Percentiles rank a stretch among this genome's conserved stretches.
phyloP scores from a whole-genome alignment of 2,888 invertebrate species.

The Drosophila longiperda region DNA sequence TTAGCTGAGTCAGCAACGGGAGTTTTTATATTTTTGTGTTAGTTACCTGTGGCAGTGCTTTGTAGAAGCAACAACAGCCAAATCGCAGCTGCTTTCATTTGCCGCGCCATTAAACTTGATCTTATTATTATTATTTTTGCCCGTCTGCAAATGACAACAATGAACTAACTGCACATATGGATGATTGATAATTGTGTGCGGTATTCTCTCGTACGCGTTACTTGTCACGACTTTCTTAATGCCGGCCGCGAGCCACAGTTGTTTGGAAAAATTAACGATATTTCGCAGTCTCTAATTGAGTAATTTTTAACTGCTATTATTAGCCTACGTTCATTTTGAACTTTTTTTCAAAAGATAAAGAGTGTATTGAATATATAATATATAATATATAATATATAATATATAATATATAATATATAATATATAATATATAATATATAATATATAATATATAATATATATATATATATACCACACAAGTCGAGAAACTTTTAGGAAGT shows the following conservation, averaged over 20 bases:
- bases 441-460: background rate
- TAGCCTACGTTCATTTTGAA: background rate
- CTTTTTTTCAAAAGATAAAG: background rate
- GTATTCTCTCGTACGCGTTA: conserved; percentile 4
- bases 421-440: background rate
- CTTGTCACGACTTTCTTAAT: conserved; percentile 17
- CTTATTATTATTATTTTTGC: conserved; percentile 1
- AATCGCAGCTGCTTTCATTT: conserved; percentile 45
- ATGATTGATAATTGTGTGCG: background rate
- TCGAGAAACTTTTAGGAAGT: background rate
- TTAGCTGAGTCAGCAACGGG: conserved; percentile 48
- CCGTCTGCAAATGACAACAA: conserved; percentile 24
- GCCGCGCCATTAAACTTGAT: conserved; percentile 51
- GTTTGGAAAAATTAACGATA: background rate
- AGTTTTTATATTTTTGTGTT: background rate
- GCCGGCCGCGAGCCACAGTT: background rate
- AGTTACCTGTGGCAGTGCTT: conserved; percentile 48
- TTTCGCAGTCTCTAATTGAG: background rate
- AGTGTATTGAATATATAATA: background rate
- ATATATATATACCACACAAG: background rate
- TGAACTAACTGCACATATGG: conserved; percentile 12
- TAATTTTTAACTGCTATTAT: background rate
- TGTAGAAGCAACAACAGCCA: conserved; percentile 64
- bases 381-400: background rate
- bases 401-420: background rate